A percentile compares a stretch with the other conserved stretches of the same genome.
phyloP scores from a whole-genome alignment of 2,888 invertebrate genomes.

The Melangyna quadrimaculata region DNA sequence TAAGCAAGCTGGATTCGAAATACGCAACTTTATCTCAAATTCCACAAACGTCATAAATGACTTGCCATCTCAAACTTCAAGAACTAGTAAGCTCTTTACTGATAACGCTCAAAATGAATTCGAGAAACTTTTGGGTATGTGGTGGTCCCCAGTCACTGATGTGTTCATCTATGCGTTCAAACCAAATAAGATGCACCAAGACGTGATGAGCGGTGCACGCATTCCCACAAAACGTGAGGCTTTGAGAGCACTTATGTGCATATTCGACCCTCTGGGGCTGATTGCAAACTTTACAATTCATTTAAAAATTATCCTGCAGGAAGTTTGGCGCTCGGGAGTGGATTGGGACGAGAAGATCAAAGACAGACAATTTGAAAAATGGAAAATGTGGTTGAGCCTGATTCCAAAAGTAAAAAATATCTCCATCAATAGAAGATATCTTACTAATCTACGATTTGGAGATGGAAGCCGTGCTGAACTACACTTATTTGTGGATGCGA shows the following conservation, averaged over 20 bases:
- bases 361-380: too few relatives aligned
- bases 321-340: too few relatives aligned
- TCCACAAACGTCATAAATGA: background rate
- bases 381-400: background rate
- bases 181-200: background rate
- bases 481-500: slow-evolving; percentile 2
- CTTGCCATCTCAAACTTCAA: background rate
- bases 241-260: slow-evolving; percentile 71
- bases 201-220: background rate
- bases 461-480: background rate
- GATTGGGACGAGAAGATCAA: too few relatives aligned
- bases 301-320: too few relatives aligned
- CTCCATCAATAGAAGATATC: background rate
- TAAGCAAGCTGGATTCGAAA: background rate
- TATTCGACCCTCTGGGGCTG: slow-evolving; percentile 75
- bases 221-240: too few relatives aligned
- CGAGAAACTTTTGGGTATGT: slow-evolving; percentile 53
- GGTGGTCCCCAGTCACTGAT: slow-evolving; percentile 66
- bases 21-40: background rate
- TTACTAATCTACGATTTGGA: background rate
- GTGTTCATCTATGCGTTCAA: slow-evolving; percentile 46
- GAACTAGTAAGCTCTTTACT: too few relatives aligned
- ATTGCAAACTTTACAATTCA: slow-evolving; percentile 69
- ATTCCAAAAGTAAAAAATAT: background rate
- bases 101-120: background rate